Percentiles rank a stretch among this genome's conserved stretches.
Evolutionary conservation across 1,140 invertebrate genomes (phyloP).

Genomic region (Drosophila sucinea): DNA sequence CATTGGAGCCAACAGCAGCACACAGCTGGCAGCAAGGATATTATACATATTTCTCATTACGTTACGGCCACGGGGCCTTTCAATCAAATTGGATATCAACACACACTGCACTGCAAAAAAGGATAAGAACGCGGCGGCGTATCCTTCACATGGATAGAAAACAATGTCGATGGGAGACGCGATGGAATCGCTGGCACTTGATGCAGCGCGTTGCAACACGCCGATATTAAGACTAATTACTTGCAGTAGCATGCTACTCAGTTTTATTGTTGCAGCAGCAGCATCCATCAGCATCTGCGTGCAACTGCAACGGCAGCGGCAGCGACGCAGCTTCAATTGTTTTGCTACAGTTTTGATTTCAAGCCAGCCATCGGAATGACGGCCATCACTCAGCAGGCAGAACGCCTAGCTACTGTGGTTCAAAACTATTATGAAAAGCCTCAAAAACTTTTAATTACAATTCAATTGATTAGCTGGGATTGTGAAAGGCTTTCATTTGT

Average conservation of each 20-base stretch:
- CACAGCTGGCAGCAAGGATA: constrained; percentile 47
- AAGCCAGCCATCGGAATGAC: constrained; percentile 57
- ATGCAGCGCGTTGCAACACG: constrained; percentile 69
- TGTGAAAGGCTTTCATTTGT: no score
- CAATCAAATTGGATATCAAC: constrained; percentile 22
- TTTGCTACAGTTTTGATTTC: constrained; percentile 78
- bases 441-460: no score
- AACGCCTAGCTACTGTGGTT: constrained; percentile 39
- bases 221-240: constrained; percentile 79
- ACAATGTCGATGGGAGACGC: constrained; percentile 9
- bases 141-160: constrained; percentile 70
- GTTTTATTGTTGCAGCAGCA: constrained; percentile 80
- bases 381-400: constrained; percentile 46
- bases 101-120: constrained; percentile 46
- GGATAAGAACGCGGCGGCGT: constrained; percentile 62
- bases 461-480: no score
- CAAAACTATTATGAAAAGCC: not conserved
- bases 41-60: constrained; percentile 40
- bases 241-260: constrained; percentile 73
- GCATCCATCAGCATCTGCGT: constrained; percentile 53
- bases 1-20: constrained; percentile 52
- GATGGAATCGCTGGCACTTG: constrained; percentile 50
- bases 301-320: constrained; percentile 25
- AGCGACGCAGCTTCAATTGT: constrained; percentile 25
- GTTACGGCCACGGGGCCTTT: constrained; percentile 9